Evolutionary conservation across 1,140 invertebrate species (phyloP).

Genomic region (Drosophila carrolli): DNA sequence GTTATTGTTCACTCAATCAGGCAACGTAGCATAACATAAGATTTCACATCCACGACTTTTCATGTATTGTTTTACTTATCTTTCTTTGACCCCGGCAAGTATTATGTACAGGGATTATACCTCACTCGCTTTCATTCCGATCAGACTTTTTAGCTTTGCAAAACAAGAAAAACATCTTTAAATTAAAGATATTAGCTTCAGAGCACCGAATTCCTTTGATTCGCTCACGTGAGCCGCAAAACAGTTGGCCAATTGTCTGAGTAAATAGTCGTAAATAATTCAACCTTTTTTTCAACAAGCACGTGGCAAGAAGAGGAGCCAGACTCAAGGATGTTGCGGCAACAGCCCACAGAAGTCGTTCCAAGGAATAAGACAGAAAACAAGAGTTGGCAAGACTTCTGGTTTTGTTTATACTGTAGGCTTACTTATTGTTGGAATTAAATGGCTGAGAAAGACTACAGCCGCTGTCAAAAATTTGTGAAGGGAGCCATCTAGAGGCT

Average conservation of each 20-base stretch:
- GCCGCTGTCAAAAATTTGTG: neutral
- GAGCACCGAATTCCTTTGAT: slow-evolving; percentile 7
- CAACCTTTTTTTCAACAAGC: slow-evolving; percentile 40
- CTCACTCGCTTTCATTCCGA: neutral
- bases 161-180: slow-evolving; percentile 17
- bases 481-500: too few species aligned
- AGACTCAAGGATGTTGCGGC: slow-evolving; percentile 59
- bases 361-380: slow-evolving; percentile 2
- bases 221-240: slow-evolving; percentile 49
- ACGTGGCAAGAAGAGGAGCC: slow-evolving; percentile 11
- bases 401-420: slow-evolving; percentile 29
- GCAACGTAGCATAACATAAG: slow-evolving; percentile 49
- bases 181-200: slow-evolving; percentile 33
- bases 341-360: slow-evolving; percentile 41
- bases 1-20: slow-evolving; percentile 30
- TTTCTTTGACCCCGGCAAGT: neutral
- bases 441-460: slow-evolving; percentile 24
- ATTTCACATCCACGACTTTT: slow-evolving; percentile 22
- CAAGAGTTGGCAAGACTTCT: slow-evolving; percentile 46
- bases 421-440: slow-evolving; percentile 36
- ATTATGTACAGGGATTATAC: slow-evolving; percentile 14
- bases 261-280: slow-evolving; percentile 76
- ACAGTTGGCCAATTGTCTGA: slow-evolving; percentile 62
- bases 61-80: slow-evolving; percentile 5
- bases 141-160: slow-evolving; percentile 15